phyloP scores from a whole-genome alignment of 2,797 vertebrate species.

The Schizopygopsis malacanthus region DNA sequence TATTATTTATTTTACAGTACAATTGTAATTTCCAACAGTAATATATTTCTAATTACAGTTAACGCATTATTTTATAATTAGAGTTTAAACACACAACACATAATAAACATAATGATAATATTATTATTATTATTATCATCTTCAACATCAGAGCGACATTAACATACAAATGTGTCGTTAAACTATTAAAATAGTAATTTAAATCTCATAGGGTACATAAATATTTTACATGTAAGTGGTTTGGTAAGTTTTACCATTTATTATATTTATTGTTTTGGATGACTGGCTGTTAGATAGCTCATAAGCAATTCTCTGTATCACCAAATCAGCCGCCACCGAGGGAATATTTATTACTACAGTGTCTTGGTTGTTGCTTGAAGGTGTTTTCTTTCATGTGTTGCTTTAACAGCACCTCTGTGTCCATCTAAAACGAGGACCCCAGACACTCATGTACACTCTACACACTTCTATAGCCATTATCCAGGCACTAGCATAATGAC shows the following conservation, averaged over 20 bases:
- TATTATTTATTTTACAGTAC: not conserved
- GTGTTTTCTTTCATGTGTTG: constrained; percentile 21
- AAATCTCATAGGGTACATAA: not conserved
- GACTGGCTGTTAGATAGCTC: not conserved
- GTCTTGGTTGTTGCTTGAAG: not conserved
- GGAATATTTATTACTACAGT: not conserved
- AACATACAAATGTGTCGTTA: not conserved
- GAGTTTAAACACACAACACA: not conserved
- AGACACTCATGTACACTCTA: constrained; percentile 15
- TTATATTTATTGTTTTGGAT: no score
- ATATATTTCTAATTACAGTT: not conserved
- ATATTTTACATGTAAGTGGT: not conserved
- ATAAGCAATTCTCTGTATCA: not conserved
- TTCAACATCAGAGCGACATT: not conserved
- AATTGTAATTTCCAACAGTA: not conserved
- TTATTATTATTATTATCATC: not conserved
- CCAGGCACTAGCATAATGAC: constrained; percentile 48
- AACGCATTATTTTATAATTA: not conserved
- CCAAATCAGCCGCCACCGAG: not conserved
- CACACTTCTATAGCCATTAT: constrained; percentile 3
- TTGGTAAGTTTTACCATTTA: not conserved
- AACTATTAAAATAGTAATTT: not conserved
- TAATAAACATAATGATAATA: not conserved
- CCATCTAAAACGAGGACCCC: not conserved
- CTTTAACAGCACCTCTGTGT: not conserved